Conservation (phyloP, 2,113 vertebrate species). For the Furnarius figulus region DNA sequence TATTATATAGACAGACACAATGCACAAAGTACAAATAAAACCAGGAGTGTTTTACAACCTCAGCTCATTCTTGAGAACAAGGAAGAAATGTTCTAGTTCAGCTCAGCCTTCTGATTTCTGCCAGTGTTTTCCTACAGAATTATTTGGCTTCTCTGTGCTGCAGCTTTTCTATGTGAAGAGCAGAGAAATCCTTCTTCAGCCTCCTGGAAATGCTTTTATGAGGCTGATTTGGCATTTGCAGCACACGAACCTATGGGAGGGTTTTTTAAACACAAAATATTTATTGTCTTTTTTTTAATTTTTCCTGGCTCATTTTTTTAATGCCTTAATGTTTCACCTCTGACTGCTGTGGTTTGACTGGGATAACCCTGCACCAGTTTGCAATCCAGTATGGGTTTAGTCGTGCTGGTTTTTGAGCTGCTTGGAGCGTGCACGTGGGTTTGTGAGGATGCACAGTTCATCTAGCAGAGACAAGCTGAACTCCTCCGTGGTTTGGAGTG, state of each 20-base stretch:
- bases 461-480: not conserved
- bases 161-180: not conserved
- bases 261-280: not conserved
- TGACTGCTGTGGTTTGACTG: not conserved
- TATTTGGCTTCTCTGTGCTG: not conserved
- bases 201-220: not conserved
- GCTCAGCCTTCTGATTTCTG: not conserved
- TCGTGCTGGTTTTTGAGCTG: not conserved
- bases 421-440: not conserved
- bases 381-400: not conserved
- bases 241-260: not conserved
- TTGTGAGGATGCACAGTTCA: not conserved
- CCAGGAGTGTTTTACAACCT: not conserved
- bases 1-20: not conserved
- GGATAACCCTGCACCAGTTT: not conserved
- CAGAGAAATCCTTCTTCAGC: not conserved
- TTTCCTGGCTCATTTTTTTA: not conserved
- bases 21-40: not conserved
- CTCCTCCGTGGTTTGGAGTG: not conserved
- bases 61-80: not conserved
- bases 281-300: not conserved
- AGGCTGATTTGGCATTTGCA: not conserved
- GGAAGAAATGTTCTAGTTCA: not conserved
- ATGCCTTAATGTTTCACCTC: not conserved
- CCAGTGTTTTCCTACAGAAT: not conserved